Evolutionary conservation across 2,888 invertebrate species (phyloP).

Genomic region (Drosophila lutescens): DNA sequence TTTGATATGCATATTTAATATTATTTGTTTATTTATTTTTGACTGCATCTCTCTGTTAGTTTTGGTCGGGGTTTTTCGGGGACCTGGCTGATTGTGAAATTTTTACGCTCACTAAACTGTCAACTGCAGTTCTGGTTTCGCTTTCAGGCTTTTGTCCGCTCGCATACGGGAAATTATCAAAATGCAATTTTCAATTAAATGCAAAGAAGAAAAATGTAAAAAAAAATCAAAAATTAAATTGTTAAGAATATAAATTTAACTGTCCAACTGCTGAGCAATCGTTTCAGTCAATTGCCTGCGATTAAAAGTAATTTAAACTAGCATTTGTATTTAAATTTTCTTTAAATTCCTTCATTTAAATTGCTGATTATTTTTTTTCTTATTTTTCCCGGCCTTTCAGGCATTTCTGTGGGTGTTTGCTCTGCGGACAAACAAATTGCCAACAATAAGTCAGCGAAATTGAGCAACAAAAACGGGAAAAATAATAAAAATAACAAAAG

Average conservation of each 20-base stretch:
- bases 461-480: conserved; percentile 53
- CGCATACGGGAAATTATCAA: conserved; percentile 57
- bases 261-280: conserved; percentile 2
- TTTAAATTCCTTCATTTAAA: too few relatives aligned
- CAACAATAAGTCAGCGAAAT: conserved; percentile 71
- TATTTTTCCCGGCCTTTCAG: background rate
- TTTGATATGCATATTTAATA: conserved; percentile 49
- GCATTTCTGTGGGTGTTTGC: conserved; percentile 5
- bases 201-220: conserved; percentile 11
- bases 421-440: conserved; percentile 58
- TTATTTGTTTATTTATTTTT: conserved; percentile 50
- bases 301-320: background rate
- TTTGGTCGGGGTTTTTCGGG: conserved; percentile 1
- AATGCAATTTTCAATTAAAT: conserved; percentile 59
- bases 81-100: conserved; percentile 26
- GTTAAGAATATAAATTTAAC: conserved; percentile 6
- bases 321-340: too few relatives aligned
- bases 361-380: background rate
- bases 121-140: conserved; percentile 61
- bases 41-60: conserved; percentile 29
- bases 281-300: background rate
- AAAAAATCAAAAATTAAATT: background rate
- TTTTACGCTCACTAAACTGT: conserved; percentile 56
- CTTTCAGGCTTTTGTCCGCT: conserved; percentile 47
- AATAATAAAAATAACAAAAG: background rate